These are phyloP conservation scores for Columba livia DNA, from an alignment of 2,113 vertebrate genomes.

Conservation along the genomic window DNA sequence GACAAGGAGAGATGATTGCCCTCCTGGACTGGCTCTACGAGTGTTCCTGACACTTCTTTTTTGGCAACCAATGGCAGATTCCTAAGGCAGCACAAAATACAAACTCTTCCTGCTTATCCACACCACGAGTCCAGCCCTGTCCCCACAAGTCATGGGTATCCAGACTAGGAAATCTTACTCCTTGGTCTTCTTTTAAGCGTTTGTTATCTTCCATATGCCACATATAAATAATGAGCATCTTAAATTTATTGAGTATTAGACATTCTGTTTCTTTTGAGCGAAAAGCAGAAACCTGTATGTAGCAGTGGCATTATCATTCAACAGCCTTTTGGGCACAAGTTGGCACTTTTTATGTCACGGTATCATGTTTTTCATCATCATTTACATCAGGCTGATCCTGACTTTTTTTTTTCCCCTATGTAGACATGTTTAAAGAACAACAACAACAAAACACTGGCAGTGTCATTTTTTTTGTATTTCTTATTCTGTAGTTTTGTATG, in stretches of 20 bases:
- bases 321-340: conserved; percentile 34
- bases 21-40: conserved; percentile 63
- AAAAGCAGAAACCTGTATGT: conserved; percentile 48
- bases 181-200: conserved; percentile 28
- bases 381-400: conserved; percentile 52
- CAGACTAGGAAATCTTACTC: conserved; percentile 29
- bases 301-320: conserved; percentile 48
- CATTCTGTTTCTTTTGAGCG: conserved; percentile 51
- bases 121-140: background rate
- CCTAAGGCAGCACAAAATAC: conserved; percentile 72
- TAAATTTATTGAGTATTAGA: background rate
- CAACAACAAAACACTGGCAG: conserved; percentile 12
- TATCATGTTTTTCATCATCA: conserved; percentile 20
- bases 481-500: conserved; percentile 44
- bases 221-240: conserved; percentile 38
- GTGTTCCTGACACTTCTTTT: conserved; percentile 45
- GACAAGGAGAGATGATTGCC: conserved; percentile 64
- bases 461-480: conserved; percentile 34
- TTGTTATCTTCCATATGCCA: conserved; percentile 28
- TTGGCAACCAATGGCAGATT: conserved; percentile 71
- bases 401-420: background rate
- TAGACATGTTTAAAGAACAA: conserved; percentile 56
- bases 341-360: conserved; percentile 48
- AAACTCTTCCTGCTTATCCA: conserved; percentile 31
- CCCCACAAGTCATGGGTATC: conserved; percentile 20